Evolutionary conservation across 2,797 vertebrate genomes (phyloP).

Genomic region (Phataginus tetradactyla): DNA sequence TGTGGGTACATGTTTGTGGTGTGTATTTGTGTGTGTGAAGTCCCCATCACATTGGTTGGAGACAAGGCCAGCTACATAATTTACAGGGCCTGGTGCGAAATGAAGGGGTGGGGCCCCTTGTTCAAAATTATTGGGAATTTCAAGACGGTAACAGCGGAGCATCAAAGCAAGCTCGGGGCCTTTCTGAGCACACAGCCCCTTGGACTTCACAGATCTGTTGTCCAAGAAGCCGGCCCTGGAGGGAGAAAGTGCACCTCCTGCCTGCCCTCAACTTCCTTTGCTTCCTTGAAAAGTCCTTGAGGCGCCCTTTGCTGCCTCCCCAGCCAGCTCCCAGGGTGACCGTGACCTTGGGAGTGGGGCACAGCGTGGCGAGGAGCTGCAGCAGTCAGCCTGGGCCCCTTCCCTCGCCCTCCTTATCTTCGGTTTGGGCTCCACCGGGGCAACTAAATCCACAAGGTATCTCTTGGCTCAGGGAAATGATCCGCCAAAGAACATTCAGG

Average conservation of each 20-base stretch:
- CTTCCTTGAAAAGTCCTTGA: not conserved
- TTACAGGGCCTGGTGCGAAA: not conserved
- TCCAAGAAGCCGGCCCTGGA: fast-evolving
- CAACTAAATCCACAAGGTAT: not conserved
- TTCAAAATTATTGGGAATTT: not conserved
- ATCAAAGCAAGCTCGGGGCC: not conserved
- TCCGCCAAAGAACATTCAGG: not conserved
- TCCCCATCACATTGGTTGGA: not conserved
- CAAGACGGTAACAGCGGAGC: not conserved
- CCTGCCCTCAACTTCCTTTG: not conserved
- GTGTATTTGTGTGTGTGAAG: not conserved
- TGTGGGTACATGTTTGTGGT: not conserved
- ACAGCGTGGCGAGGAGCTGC: not conserved
- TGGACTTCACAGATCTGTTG: fast-evolving
- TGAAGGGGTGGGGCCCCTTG: not conserved
- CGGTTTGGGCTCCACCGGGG: not conserved
- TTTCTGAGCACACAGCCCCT: not conserved
- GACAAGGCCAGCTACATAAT: not conserved
- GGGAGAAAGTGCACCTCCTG: not conserved
- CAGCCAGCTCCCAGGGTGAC: not conserved
- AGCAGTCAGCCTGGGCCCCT: too few species aligned
- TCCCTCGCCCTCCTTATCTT: not conserved
- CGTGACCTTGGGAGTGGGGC: not conserved
- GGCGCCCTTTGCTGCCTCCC: not conserved
- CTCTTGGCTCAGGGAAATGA: not conserved